phyloP scores from a whole-genome alignment of 2,797 vertebrate genomes.

The Rhinatrema bivittatum region DNA sequence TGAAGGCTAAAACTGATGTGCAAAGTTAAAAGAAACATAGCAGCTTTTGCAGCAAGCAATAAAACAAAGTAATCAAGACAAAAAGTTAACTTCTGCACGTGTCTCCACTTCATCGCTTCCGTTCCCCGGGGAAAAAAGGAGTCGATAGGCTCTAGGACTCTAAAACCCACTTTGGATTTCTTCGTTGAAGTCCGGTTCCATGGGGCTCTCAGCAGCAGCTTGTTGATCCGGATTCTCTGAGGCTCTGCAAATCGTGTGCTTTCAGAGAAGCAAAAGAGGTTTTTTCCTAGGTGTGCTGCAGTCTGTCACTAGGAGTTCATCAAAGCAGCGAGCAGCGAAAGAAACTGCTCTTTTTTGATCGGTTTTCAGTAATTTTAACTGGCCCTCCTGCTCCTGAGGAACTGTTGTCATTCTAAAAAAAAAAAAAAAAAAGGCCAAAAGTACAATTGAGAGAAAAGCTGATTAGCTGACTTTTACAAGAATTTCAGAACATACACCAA shows the following conservation, averaged over 20 bases:
- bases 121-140: slow-evolving; percentile 43
- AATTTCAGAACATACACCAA: too few species aligned
- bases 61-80: slow-evolving; percentile 43
- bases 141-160: too few species aligned
- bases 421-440: slow-evolving; percentile 2
- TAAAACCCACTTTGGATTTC: slow-evolving; percentile 35
- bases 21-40: slow-evolving; percentile 55
- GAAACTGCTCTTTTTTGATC: slow-evolving; percentile 90
- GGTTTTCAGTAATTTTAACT: slow-evolving; percentile 92
- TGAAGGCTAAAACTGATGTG: slow-evolving; percentile 46
- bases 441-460: too few species aligned
- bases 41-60: slow-evolving; percentile 52
- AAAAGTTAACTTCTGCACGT: slow-evolving; percentile 39
- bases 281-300: slow-evolving; percentile 58
- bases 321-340: slow-evolving; percentile 91
- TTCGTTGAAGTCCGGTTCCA: slow-evolving; percentile 40
- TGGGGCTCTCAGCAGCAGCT: slow-evolving; percentile 63
- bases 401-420: slow-evolving; percentile 76
- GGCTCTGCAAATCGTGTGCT: slow-evolving; percentile 62
- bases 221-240: slow-evolving; percentile 49
- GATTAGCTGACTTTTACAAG: too few species aligned
- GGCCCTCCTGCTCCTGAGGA: slow-evolving; percentile 76
- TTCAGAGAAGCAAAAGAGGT: slow-evolving; percentile 63
- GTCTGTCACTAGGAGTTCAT: slow-evolving; percentile 62
- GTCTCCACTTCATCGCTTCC: slow-evolving; percentile 58